Evolutionary conservation across 1,140 invertebrate genomes (phyloP).

Genomic region (Leptonema lineaticorne): DNA sequence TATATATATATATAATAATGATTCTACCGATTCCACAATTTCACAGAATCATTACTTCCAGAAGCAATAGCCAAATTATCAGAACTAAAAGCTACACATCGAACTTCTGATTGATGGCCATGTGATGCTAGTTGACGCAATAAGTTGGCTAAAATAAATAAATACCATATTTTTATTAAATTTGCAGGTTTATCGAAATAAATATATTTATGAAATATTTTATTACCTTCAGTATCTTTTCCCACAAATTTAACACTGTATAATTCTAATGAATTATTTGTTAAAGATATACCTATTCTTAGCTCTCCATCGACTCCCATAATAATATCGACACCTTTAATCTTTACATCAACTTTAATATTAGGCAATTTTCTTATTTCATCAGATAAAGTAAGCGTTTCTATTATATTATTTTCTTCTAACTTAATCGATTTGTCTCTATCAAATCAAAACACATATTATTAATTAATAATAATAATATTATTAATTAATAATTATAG

Average conservation of each 20-base stretch:
- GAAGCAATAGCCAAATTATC: constrained; percentile 86
- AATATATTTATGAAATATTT: not conserved
- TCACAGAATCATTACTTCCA: constrained; percentile 82
- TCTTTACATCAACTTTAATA: constrained; percentile 67
- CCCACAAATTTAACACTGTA: constrained; percentile 59
- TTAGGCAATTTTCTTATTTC: constrained; percentile 70
- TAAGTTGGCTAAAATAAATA: constrained; percentile 47
- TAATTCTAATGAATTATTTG: constrained; percentile 71
- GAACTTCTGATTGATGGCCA: constrained; percentile 89
- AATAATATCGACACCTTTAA: constrained; percentile 69
- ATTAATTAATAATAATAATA: constrained; percentile 3
- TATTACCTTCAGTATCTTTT: constrained; percentile 58
- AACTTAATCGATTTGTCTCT: constrained; percentile 48
- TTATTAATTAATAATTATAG: not conserved
- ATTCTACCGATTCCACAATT: constrained; percentile 88
- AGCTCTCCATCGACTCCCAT: constrained; percentile 68
- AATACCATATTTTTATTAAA: not conserved
- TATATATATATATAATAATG: not conserved
- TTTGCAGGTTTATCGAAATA: not conserved
- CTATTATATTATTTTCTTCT: constrained; percentile 42
- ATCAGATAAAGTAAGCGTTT: constrained; percentile 62
- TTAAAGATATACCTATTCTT: constrained; percentile 63
- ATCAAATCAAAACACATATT: not conserved
- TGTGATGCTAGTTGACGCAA: constrained; percentile 59
- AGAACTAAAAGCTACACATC: constrained; percentile 85